Evolutionary conservation across 2,888 invertebrate genomes (phyloP).

Genomic region (Sturmia bella): DNA sequence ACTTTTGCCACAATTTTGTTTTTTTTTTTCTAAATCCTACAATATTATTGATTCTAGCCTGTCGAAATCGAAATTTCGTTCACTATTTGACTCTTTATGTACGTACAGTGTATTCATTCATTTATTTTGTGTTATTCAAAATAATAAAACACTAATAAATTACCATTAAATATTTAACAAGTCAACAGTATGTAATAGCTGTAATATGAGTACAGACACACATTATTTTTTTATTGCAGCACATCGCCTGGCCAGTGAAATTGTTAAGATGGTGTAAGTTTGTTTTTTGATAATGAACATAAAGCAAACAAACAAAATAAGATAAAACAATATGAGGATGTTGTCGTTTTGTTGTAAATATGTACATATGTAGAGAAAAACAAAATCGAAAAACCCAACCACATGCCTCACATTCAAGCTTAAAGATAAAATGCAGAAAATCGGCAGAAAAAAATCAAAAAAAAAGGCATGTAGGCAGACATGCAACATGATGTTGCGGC

Average conservation of each 20-base stretch:
- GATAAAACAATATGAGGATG: constrained; percentile 45
- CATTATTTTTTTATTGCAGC: constrained; percentile 2
- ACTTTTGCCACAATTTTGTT: too few species aligned
- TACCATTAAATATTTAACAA: constrained; percentile 45
- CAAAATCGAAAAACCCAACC: not conserved
- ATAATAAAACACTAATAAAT: constrained; percentile 45
- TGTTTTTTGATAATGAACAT: constrained; percentile 46
- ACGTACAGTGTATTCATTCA: not conserved
- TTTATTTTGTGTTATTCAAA: not conserved
- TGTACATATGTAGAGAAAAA: not conserved
- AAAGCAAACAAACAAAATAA: constrained; percentile 26
- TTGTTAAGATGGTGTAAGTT: constrained; percentile 45
- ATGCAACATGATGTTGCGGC: constrained; percentile 68
- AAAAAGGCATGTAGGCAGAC: constrained; percentile 60
- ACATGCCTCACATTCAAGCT: not conserved
- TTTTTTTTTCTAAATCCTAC: too few species aligned
- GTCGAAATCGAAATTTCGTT: too few species aligned
- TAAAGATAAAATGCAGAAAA: not conserved
- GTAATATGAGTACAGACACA: constrained; percentile 40
- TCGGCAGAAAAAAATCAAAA: constrained; percentile 19
- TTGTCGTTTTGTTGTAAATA: constrained; percentile 39
- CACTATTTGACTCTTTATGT: too few species aligned
- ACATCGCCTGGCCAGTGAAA: constrained; percentile 12
- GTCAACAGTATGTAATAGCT: constrained; percentile 43
- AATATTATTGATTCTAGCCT: too few species aligned